phyloP scores from a whole-genome alignment of 2,113 vertebrate genomes.

The Chaetops frenatus region DNA sequence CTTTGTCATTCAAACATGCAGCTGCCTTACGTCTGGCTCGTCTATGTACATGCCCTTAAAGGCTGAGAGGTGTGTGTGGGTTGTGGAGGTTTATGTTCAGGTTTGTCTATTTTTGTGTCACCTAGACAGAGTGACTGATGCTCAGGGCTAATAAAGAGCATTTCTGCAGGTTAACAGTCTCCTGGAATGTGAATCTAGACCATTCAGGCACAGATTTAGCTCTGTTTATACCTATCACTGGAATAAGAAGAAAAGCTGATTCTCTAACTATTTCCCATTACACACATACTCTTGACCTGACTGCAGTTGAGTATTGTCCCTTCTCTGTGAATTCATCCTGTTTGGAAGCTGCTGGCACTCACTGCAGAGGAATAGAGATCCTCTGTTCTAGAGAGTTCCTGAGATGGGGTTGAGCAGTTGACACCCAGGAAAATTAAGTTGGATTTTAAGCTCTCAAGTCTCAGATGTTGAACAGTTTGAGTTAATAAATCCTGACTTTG shows the following conservation, averaged over 20 bases:
- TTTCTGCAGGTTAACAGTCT: not conserved
- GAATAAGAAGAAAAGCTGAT: not conserved
- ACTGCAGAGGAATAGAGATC: not conserved
- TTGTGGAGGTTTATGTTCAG: not conserved
- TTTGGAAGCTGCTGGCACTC: not conserved
- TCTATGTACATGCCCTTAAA: not conserved
- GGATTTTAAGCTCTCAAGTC: constrained; percentile 17
- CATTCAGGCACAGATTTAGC: not conserved
- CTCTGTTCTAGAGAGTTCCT: not conserved
- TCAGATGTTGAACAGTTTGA: not conserved
- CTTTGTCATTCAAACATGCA: not conserved
- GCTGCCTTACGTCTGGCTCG: not conserved
- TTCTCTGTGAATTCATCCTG: not conserved
- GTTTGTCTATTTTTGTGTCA: not conserved
- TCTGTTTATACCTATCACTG: not conserved
- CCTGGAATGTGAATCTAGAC: not conserved
- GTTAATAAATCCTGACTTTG: not conserved
- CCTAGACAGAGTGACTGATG: not conserved
- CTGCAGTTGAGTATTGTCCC: not conserved
- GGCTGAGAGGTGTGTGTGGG: not conserved
- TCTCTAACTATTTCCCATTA: not conserved
- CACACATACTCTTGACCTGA: not conserved
- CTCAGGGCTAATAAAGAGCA: not conserved
- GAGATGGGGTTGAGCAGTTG: not conserved
- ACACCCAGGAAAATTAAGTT: constrained; percentile 22